Evolutionary conservation across 2,888 invertebrate genomes (phyloP).

Genomic region (Agrypnus murinus): DNA sequence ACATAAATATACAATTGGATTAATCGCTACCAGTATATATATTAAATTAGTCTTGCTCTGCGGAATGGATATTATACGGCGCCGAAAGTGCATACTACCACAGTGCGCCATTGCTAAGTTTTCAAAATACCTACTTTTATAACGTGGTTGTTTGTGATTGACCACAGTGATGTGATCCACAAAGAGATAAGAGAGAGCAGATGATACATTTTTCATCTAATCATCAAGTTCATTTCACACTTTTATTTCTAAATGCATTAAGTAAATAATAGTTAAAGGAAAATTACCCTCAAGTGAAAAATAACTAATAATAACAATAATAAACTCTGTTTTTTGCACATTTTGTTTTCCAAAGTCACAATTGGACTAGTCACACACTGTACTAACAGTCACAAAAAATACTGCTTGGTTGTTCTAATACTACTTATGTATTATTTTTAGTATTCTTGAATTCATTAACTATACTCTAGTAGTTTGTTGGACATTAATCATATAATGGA

Average conservation of each 20-base stretch:
- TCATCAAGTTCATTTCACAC: conserved; percentile 32
- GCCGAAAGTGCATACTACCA: conserved; percentile 64
- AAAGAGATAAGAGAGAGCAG: conserved; percentile 60
- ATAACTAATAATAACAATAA: too few species aligned
- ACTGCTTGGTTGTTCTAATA: conserved; percentile 45
- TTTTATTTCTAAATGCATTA: conserved; percentile 1
- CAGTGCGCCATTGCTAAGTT: conserved; percentile 58
- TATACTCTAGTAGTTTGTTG: conserved; percentile 8
- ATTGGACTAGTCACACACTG: conserved; percentile 59
- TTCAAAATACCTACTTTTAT: conserved; percentile 51
- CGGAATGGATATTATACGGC: conserved; percentile 56
- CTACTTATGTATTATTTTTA: too few species aligned
- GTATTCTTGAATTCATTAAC: conserved; percentile 16
- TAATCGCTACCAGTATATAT: conserved; percentile 43
- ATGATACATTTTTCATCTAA: conserved; percentile 44
- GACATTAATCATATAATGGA: conserved; percentile 34
- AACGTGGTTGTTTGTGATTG: conserved; percentile 62
- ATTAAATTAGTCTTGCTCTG: conserved; percentile 48
- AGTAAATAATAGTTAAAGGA: background rate
- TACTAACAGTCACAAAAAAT: conserved; percentile 61
- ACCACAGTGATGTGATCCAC: conserved; percentile 61
- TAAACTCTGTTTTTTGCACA: conserved; percentile 42
- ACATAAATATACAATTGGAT: conserved; percentile 49
- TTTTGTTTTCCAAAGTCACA: conserved; percentile 40
- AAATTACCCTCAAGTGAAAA: conserved; percentile 6